Evolutionary conservation across 2,797 vertebrate species (phyloP).

Genomic region (Pogoniulus pusillus): DNA sequence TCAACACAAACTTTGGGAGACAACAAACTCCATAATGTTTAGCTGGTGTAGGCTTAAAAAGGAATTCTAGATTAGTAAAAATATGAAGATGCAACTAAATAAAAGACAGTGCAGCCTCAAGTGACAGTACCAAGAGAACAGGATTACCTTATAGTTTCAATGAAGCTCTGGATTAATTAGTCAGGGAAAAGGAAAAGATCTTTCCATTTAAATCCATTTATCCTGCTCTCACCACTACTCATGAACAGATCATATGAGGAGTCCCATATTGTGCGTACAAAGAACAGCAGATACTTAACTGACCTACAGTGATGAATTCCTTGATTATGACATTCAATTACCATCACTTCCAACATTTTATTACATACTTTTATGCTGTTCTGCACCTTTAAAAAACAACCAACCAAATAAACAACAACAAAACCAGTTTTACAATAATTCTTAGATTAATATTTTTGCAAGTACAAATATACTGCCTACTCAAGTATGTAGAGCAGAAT

Average conservation of each 20-base stretch:
- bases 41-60: background rate
- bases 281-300: background rate
- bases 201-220: background rate
- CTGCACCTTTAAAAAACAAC: background rate
- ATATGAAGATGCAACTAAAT: background rate
- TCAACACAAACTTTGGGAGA: background rate
- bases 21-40: background rate
- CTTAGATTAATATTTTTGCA: conserved; percentile 30
- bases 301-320: background rate
- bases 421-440: background rate
- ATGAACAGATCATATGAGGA: background rate
- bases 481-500: background rate
- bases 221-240: background rate
- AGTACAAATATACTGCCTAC: background rate
- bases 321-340: conserved; percentile 37
- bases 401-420: too few species aligned
- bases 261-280: background rate
- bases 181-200: background rate
- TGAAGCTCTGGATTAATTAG: background rate
- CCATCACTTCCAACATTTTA: background rate
- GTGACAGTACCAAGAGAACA: background rate
- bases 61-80: background rate
- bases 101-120: background rate
- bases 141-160: background rate
- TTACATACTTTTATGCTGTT: background rate